Base-by-base conservation (phyloP, 2,888 invertebrate genomes). In the Epistrophe eligans region DNA sequence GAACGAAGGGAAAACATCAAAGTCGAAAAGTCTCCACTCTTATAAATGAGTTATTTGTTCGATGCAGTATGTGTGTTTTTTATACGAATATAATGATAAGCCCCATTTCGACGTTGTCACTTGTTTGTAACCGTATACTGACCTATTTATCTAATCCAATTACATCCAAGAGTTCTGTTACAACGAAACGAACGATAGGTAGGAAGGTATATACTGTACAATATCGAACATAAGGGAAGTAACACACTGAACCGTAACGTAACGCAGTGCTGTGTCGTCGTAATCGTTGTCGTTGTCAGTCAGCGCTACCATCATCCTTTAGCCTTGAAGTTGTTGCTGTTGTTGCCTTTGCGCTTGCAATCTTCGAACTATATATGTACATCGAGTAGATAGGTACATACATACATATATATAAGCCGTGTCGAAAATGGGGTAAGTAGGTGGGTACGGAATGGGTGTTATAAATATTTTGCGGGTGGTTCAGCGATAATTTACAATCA, bases 121-220 rank as follows among this genome's bases (percentile, higher is more conserved):
- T 79, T 19, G 67, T 38, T 52, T 79, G 80, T 72, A 67, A 77
- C 58, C 71, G 77, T 84, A 77, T 67, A 77, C 74, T 84, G 84
- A 84, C 84, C 84, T 81, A 84, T 84, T 84, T 84, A 84, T 77
- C 84, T 84, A 84, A 84, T 84, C 84, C 84, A 84, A 84, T 84
- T 84, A n/a, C n/a, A 84, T 66, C 50, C 35, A 43, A 70, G 40
- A 62, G 64, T 17, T 58, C 15, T 11, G 58, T 57, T 66, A 52
- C 50, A 50, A 35, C 48, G 45, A 32, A 0, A 2, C 7, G 5
- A 5, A 7, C 5, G 32, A 0, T 7, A 7, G 4, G 7, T 32
- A 35, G 35, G 0, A 13, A 13, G 28, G 28, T 15, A 55, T 32
- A 32, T 15, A n/a, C n/a, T n/a, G 28, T 60, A 52, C 57, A 24